These are phyloP conservation scores for Nezara viridula DNA, from an alignment of 2,888 invertebrate genomes.

Conservation along the genomic window DNA sequence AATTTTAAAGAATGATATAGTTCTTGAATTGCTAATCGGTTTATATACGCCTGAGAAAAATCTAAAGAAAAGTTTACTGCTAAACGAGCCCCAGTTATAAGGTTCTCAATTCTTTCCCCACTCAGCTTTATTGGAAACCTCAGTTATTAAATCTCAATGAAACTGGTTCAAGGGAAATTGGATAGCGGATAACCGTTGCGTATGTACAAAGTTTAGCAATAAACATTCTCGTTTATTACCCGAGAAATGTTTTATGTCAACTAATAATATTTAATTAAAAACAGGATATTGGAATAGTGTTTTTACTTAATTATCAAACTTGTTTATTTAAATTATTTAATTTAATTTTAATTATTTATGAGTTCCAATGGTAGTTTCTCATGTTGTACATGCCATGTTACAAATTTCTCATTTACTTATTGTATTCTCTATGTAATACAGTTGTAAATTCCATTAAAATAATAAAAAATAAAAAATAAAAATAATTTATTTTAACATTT, in stretches of 20 bases:
- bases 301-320: too few species aligned
- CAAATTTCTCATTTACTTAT: too few species aligned
- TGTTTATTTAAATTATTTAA: too few species aligned
- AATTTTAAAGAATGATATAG: not conserved
- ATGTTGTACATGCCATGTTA: too few species aligned
- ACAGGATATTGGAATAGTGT: too few species aligned
- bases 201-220: not conserved
- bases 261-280: too few species aligned
- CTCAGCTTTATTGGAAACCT: not conserved
- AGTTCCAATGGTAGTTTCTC: too few species aligned
- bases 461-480: too few species aligned
- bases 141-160: not conserved
- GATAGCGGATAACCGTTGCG: not conserved
- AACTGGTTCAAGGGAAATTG: not conserved
- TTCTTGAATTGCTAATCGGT: not conserved
- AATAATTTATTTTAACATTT: too few species aligned
- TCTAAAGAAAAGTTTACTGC: conserved; percentile 14
- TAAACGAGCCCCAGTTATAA: not conserved
- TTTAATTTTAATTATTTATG: too few species aligned
- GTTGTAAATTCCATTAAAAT: too few species aligned
- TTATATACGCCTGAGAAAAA: not conserved
- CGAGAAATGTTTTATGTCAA: not conserved
- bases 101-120: not conserved
- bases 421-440: too few species aligned
- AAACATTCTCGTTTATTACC: not conserved